Conservation (phyloP, 2,888 invertebrate species). For the Ctena decussata region DNA sequence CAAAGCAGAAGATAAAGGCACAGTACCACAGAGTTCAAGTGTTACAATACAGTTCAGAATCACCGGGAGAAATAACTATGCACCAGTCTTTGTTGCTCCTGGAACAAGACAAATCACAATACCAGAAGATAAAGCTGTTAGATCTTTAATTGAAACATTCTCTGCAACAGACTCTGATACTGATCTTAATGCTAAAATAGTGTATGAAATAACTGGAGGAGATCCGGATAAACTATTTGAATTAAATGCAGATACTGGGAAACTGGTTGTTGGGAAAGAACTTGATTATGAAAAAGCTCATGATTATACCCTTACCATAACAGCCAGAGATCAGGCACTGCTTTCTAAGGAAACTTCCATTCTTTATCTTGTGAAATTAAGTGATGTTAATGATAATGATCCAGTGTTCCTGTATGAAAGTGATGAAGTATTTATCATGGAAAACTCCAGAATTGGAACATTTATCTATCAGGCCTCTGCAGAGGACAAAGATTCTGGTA, state of each 20-base stretch:
- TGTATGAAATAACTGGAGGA: conserved; percentile 90
- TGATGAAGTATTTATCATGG: conserved; percentile 93
- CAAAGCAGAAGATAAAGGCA: conserved; percentile 94
- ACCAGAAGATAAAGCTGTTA: conserved; percentile 95
- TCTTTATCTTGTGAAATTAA: conserved; percentile 94
- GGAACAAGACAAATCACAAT: conserved; percentile 95
- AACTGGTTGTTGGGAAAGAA: conserved; percentile 92
- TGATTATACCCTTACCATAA: conserved; percentile 95
- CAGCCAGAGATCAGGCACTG: conserved; percentile 95
- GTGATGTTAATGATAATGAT: conserved; percentile 96
- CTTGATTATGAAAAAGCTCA: conserved; percentile 95
- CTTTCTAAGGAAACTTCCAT: conserved; percentile 92
- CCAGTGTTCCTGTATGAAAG: conserved; percentile 93
- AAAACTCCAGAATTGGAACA: conserved; percentile 93
- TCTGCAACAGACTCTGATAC: conserved; percentile 94
- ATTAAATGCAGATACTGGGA: conserved; percentile 93
- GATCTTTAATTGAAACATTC: conserved; percentile 93
- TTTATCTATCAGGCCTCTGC: conserved; percentile 90
- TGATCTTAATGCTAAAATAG: conserved; percentile 96
- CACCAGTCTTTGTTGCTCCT: conserved; percentile 92
- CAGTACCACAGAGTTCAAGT: conserved; percentile 94
- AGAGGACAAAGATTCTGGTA: conserved; percentile 94
- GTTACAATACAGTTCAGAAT: conserved; percentile 88
- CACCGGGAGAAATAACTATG: conserved; percentile 93
- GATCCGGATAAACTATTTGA: conserved; percentile 93